A percentile compares a stretch with the other conserved stretches of the same genome.
Conservation (phyloP, 2,797 vertebrate genomes). For the Setipinna tenuifilis region DNA sequence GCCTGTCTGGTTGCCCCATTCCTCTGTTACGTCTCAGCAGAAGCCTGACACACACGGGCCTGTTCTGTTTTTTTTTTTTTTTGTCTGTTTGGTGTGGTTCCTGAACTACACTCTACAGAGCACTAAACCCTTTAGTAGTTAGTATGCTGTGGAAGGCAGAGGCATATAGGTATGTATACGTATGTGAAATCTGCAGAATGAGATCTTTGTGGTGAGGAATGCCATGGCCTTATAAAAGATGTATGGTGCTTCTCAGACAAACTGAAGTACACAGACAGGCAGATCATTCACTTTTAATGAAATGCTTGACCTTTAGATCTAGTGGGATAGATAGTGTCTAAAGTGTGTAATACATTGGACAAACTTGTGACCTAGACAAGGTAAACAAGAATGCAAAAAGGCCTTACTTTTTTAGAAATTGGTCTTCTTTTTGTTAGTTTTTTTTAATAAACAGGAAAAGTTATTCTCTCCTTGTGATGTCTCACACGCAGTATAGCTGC, state of each 20-base stretch:
- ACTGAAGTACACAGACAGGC: background rate
- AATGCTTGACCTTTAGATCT: background rate
- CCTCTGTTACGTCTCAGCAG: background rate
- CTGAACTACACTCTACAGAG: background rate
- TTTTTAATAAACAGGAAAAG: slow-evolving; percentile 3
- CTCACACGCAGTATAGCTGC: slow-evolving; percentile 17
- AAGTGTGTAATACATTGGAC: background rate
- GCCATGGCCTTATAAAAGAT: background rate
- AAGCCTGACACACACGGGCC: background rate
- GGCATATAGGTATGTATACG: background rate
- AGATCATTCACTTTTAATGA: slow-evolving; percentile 18
- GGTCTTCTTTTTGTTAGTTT: background rate
- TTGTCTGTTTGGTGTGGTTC: background rate
- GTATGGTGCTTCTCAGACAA: background rate
- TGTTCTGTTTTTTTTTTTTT: background rate
- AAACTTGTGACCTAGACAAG: background rate
- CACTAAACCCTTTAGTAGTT: background rate
- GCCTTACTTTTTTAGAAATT: background rate
- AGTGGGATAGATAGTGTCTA: background rate
- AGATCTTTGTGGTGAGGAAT: background rate
- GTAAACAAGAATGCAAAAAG: background rate
- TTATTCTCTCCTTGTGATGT: background rate
- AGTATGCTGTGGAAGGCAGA: background rate
- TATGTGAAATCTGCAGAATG: background rate
- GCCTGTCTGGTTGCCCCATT: background rate